Evolutionary conservation across 1,140 invertebrate genomes (phyloP).

Genomic region (Penaeus vannamei): DNA sequence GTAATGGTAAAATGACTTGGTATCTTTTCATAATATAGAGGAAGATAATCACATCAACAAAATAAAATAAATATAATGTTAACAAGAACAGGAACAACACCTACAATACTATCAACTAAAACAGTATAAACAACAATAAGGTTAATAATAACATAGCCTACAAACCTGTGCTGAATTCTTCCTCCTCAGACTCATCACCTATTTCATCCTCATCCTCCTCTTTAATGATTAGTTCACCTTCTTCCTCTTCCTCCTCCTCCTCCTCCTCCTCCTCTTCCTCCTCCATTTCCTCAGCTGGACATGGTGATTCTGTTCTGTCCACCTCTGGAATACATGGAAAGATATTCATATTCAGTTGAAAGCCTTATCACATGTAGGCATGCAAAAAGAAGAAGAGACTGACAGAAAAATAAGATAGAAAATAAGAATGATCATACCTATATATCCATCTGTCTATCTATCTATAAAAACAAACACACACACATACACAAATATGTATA

Average conservation of each 20-base stretch:
- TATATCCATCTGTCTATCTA: too few relatives aligned
- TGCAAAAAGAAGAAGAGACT: not conserved
- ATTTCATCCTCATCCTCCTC: constrained; percentile 46
- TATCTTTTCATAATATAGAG: too few relatives aligned
- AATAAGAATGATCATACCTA: constrained; percentile 1
- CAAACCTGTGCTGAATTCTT: not conserved
- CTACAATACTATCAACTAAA: too few relatives aligned
- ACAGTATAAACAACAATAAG: too few relatives aligned
- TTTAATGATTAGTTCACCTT: constrained; percentile 54
- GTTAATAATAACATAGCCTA: too few relatives aligned
- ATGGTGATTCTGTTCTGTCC: constrained; percentile 1
- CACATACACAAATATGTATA: too few relatives aligned
- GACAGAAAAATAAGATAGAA: not conserved
- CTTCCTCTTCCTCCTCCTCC: constrained; percentile 42
- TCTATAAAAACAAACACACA: too few relatives aligned
- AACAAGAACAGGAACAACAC: too few relatives aligned
- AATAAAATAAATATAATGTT: too few relatives aligned
- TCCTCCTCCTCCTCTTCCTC: constrained; percentile 14
- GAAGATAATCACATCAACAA: too few relatives aligned
- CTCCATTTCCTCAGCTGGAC: not conserved
- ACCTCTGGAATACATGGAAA: not conserved
- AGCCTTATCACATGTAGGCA: not conserved
- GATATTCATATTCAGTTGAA: not conserved
- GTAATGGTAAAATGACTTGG: too few relatives aligned
- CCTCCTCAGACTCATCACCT: not conserved